Conservation (phyloP, 2,888 invertebrate species). For the Neria commutata region DNA sequence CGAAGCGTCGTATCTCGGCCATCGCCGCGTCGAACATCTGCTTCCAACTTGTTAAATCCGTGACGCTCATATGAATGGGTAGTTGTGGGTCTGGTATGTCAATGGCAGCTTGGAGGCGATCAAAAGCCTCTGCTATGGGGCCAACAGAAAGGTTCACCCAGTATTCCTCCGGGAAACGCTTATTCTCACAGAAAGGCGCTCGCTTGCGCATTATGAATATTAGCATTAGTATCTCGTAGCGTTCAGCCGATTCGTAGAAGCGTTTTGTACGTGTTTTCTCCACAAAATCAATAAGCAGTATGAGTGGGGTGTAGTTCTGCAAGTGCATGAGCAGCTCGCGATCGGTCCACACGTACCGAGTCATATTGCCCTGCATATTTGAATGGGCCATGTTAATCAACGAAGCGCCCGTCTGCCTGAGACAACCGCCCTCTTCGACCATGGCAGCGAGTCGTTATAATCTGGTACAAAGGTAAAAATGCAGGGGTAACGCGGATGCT, state of each 20-base stretch:
- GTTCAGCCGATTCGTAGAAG: slow-evolving; percentile 53
- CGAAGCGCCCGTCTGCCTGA: slow-evolving; percentile 42
- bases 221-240: slow-evolving; percentile 53
- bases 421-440: slow-evolving; percentile 47
- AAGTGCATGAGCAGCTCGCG: slow-evolving; percentile 52
- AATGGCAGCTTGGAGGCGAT: slow-evolving; percentile 48
- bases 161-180: slow-evolving; percentile 54
- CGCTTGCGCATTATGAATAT: slow-evolving; percentile 52
- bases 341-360: slow-evolving; percentile 47
- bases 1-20: slow-evolving; percentile 46
- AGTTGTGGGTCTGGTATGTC: slow-evolving; percentile 53
- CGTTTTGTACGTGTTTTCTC: slow-evolving; percentile 55
- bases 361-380: slow-evolving; percentile 11
- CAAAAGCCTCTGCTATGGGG: slow-evolving; percentile 49
- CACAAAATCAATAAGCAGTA: slow-evolving; percentile 52
- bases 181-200: slow-evolving; percentile 54
- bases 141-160: slow-evolving; percentile 56
- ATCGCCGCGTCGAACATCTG: slow-evolving; percentile 52
- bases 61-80: slow-evolving; percentile 53
- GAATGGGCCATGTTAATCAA: too few species aligned
- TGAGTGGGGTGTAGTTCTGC: slow-evolving; percentile 52
- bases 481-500: too few species aligned
- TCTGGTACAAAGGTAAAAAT: too few species aligned
- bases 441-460: slow-evolving; percentile 24
- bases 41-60: slow-evolving; percentile 53